Percentiles rank a stretch among this genome's conserved stretches.
Evolutionary conservation across 2,797 vertebrate genomes (phyloP).

Genomic region (Acrocephalus scirpaceus): DNA sequence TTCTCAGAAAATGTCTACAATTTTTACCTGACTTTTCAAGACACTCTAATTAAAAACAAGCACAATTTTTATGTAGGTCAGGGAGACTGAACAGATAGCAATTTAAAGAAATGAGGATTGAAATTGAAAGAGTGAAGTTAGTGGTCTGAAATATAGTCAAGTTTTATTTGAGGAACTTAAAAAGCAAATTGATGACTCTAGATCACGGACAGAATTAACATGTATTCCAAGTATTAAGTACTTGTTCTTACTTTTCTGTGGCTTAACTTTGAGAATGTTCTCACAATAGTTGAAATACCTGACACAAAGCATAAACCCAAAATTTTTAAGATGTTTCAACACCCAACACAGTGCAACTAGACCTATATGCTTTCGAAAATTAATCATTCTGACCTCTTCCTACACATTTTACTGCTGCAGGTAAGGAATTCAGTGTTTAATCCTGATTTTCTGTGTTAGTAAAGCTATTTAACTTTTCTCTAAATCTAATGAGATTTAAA

Average conservation of each 20-base stretch:
- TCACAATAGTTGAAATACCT: not conserved
- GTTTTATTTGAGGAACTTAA: not conserved
- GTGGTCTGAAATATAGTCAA: fast-evolving
- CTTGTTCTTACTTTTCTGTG: not conserved
- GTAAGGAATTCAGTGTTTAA: not conserved
- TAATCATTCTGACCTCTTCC: not conserved
- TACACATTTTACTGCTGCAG: not conserved
- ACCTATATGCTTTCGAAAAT: not conserved
- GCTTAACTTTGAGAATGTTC: not conserved
- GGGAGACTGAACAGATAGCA: not conserved
- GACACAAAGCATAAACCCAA: not conserved
- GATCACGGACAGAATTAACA: not conserved
- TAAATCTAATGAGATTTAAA: not conserved
- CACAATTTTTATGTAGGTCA: not conserved
- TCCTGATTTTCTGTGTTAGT: not conserved
- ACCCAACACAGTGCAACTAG: not conserved
- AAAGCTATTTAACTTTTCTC: not conserved
- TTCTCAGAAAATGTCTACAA: not conserved
- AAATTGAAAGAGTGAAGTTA: not conserved
- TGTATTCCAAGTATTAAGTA: not conserved
- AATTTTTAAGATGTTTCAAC: not conserved
- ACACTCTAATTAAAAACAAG: not conserved
- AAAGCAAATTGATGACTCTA: not conserved
- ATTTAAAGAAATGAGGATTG: not conserved
- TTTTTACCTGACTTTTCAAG: not conserved